Base-by-base conservation (phyloP, 2,797 vertebrate genomes). In the Salarias fasciatus region DNA sequence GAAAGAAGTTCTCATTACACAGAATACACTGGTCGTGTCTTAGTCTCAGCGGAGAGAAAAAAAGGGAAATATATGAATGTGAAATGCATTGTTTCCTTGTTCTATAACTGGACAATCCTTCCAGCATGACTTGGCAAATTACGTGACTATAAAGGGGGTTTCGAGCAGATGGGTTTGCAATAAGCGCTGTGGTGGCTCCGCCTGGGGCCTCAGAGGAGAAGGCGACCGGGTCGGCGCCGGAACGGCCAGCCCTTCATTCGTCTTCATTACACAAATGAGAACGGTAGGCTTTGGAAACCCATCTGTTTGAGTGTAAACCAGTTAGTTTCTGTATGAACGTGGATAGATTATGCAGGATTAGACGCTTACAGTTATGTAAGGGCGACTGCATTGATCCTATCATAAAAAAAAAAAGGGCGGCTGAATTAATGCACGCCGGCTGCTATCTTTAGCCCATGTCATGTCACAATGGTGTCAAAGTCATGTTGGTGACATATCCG, bases 401-500 rank as follows among this genome's bases (percentile, higher is more conserved):
- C 38, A 24, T n/a, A n/a, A 24, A 24, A 24, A 24, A 24, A 18
- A 44, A 51, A 41, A 24, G 30, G 46, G 7, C 36, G 38, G 2
- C 5, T 8, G 14, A 43, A 52, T 43, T 5, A 9, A 35, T 44
- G 37, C 54, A 48, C 14, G 58, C n/a, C 44, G 10, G 5, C 18
- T 49, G 55, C 64, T 78, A 74, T 77, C 75, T 81, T 69, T 13
- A 72, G 55, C 45, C 58, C 65, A 48, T 69, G 65, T 80, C 71
- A 54, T 63, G 60, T 53, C 41, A 62, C 53, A 66, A 29, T 49
- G 57, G 64, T 67, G 48, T 81, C 72, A 66, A 13, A 77, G 68
- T 40, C 67, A 4, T 48, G 55, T 28, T 53, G 65, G 53, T 72
- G 72, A 70, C 66, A 73, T 57, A 80, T 77, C 62, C 51, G 30